A percentile compares a stretch with the other conserved stretches of the same genome.
These are phyloP conservation scores for Marmota flaviventris DNA, from an alignment of 2,113 vertebrate genomes.

Conservation along the genomic window DNA sequence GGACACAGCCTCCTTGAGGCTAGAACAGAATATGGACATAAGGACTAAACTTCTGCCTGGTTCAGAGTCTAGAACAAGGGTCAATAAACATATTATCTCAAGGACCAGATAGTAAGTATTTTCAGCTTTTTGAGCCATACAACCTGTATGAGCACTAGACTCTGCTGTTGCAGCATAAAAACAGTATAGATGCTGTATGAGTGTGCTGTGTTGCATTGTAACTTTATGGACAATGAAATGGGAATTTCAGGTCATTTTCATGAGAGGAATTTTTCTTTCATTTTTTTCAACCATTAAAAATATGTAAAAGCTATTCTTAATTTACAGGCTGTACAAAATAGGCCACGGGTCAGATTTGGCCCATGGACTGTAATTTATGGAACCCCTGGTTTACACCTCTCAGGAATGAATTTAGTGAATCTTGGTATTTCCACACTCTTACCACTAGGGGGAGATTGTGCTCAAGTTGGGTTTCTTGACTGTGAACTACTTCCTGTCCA, in stretches of 20 bases:
- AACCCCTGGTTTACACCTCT: background rate
- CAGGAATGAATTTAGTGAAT: background rate
- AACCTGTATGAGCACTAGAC: background rate
- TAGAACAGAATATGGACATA: background rate
- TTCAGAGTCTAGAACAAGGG: background rate
- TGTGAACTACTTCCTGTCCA: background rate
- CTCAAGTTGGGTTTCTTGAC: background rate
- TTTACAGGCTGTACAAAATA: background rate
- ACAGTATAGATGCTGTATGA: background rate
- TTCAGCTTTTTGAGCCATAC: background rate
- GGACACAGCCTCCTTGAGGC: background rate
- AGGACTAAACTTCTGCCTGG: background rate
- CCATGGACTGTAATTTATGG: background rate
- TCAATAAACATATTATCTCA: background rate
- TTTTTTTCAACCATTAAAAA: background rate
- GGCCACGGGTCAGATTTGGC: background rate
- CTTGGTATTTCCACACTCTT: background rate
- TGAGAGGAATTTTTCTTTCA: background rate
- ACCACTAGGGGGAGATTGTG: constrained; percentile 63
- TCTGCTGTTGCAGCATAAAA: background rate
- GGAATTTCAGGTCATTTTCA: background rate
- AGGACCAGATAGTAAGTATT: background rate
- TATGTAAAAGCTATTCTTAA: background rate
- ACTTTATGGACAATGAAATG: background rate
- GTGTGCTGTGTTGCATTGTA: background rate